phyloP scores from a whole-genome alignment of 2,113 vertebrate genomes.

The Eurystomus gularis region DNA sequence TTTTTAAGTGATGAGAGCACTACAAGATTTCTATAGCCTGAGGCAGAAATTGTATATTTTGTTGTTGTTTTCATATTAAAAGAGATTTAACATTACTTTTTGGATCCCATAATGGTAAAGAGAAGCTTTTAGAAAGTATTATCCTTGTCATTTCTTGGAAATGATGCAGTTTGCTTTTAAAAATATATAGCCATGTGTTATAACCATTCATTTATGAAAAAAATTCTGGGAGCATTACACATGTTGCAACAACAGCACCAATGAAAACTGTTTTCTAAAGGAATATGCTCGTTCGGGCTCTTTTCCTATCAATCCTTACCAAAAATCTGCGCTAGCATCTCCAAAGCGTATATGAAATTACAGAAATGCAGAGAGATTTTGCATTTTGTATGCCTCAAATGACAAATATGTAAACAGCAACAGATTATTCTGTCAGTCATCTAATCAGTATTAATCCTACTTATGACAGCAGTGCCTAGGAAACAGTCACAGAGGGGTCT shows the following conservation, averaged over 20 bases:
- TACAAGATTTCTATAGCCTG: background rate
- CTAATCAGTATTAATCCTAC: background rate
- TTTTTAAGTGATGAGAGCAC: background rate
- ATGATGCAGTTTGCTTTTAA: background rate
- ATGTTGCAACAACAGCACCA: background rate
- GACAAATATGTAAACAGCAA: background rate
- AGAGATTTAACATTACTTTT: background rate
- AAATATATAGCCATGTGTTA: background rate
- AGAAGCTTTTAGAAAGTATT: background rate
- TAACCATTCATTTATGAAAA: background rate
- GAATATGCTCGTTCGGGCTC: background rate
- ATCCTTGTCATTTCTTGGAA: background rate
- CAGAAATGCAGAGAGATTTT: background rate
- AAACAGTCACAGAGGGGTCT: background rate
- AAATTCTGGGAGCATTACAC: background rate
- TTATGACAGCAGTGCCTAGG: background rate
- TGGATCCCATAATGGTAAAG: background rate
- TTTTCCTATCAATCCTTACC: background rate
- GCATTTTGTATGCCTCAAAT: background rate
- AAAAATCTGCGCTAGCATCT: background rate
- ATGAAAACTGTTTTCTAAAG: background rate
- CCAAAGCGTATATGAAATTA: background rate
- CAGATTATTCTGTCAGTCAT: background rate
- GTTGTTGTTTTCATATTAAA: background rate
- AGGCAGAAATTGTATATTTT: background rate